Evolutionary conservation across 2,888 invertebrate genomes (phyloP).

Genomic region (Hoplodrina ambigua): DNA sequence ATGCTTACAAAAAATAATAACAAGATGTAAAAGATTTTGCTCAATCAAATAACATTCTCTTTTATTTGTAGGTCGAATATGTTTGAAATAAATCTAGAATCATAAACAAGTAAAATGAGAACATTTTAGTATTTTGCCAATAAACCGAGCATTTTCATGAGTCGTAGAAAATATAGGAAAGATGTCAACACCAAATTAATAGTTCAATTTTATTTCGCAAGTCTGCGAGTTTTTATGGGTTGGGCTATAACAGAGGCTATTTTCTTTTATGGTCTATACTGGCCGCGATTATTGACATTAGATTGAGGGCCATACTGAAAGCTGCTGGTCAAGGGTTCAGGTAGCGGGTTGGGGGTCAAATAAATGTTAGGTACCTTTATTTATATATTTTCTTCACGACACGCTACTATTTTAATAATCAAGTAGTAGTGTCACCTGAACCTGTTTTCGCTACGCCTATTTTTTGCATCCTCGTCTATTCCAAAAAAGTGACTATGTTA

Average conservation of each 20-base stretch:
- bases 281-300: slow-evolving; percentile 42
- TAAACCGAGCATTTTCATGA: slow-evolving; percentile 39
- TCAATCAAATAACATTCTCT: slow-evolving; percentile 14
- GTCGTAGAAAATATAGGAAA: slow-evolving; percentile 37
- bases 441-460: no score
- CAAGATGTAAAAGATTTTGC: slow-evolving; percentile 2
- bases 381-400: not conserved
- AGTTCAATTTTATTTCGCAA: slow-evolving; percentile 53
- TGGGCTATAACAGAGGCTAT: slow-evolving; percentile 36
- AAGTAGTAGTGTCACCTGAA: not conserved
- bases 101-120: slow-evolving; percentile 19
- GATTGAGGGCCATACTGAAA: slow-evolving; percentile 27
- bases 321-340: not conserved
- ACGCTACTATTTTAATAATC: no score
- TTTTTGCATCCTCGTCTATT: no score
- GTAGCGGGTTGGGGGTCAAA: not conserved
- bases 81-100: slow-evolving; percentile 30
- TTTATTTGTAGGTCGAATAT: slow-evolving; percentile 10
- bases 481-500: no score
- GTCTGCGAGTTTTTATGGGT: slow-evolving; percentile 50
- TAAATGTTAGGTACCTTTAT: not conserved
- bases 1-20: not conserved
- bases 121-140: slow-evolving; percentile 23
- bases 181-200: slow-evolving; percentile 51
- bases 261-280: slow-evolving; percentile 45